A percentile compares a stretch with the other conserved stretches of the same genome.
phyloP scores from a whole-genome alignment of 2,888 invertebrate genomes.

The Ochropacha duplaris region DNA sequence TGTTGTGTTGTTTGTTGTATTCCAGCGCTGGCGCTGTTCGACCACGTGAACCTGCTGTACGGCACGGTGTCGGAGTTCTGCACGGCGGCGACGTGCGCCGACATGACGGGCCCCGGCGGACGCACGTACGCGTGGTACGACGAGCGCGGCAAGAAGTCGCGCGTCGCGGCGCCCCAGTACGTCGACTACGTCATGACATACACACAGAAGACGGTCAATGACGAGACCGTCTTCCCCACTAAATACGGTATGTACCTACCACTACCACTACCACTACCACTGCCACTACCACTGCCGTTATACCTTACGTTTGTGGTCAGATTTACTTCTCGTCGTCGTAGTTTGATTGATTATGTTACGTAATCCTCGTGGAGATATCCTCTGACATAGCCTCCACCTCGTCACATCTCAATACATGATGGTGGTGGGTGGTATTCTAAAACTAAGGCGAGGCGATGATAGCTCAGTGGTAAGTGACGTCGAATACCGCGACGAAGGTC shows the following conservation, averaged over 20 bases:
- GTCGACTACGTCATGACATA: constrained; percentile 99
- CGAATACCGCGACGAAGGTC: too few species aligned
- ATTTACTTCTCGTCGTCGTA: too few species aligned
- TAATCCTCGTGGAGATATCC: too few species aligned
- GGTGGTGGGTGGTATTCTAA: too few species aligned
- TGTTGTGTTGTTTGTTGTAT: background rate
- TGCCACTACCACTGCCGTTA: too few species aligned
- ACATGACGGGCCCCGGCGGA: constrained; percentile 98
- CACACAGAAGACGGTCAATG: constrained; percentile 98
- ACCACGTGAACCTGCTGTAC: constrained; percentile 99
- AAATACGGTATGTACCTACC: constrained; percentile 91
- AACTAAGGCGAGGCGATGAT: too few species aligned
- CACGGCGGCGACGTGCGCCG: constrained; percentile 96
- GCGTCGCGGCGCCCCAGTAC: constrained; percentile 98
- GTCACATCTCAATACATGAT: too few species aligned
- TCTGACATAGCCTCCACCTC: too few species aligned
- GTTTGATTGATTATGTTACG: too few species aligned
- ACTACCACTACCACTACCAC: background rate
- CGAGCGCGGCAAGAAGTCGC: constrained; percentile 98
- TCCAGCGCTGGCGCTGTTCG: constrained; percentile 97
- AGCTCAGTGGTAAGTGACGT: too few species aligned
- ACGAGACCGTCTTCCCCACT: constrained; percentile 98
- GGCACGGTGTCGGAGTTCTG: constrained; percentile 99
- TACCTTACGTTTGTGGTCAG: too few species aligned
- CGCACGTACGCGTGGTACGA: constrained; percentile 99